Evolutionary conservation across 2,888 invertebrate species (phyloP).

Genomic region (Drosophila leonis): DNA sequence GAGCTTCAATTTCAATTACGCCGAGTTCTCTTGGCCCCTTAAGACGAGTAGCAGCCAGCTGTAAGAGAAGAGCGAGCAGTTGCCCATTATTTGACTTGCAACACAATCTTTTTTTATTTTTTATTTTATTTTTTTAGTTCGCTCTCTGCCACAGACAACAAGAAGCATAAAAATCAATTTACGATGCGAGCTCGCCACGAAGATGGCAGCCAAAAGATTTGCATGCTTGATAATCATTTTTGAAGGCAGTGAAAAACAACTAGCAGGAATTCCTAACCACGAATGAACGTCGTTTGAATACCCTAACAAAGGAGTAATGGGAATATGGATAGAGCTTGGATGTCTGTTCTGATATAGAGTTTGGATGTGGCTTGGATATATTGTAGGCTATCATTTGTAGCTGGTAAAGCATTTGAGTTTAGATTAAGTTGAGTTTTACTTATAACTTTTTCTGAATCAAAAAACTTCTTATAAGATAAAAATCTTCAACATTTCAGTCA

Average conservation of each 20-base stretch:
- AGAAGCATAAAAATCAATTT: conserved; percentile 79
- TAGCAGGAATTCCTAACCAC: background rate
- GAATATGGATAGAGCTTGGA: background rate
- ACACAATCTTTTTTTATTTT: conserved; percentile 3
- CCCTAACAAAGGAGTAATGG: conserved; percentile 3
- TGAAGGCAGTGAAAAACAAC: conserved; percentile 35
- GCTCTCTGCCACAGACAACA: conserved; percentile 48
- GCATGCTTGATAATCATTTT: conserved; percentile 83
- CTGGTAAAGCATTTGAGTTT: too few relatives aligned
- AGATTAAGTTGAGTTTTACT: too few relatives aligned
- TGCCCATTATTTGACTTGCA: conserved; percentile 46
- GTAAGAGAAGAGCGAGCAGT: conserved; percentile 30
- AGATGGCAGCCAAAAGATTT: conserved; percentile 70
- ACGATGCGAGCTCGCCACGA: conserved; percentile 69
- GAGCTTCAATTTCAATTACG: conserved; percentile 63
- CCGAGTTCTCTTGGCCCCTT: conserved; percentile 52
- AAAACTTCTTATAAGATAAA: too few relatives aligned
- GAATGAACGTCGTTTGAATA: background rate
- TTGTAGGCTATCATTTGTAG: too few relatives aligned
- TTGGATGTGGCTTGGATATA: background rate
- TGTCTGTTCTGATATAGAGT: background rate
- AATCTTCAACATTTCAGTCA: too few relatives aligned
- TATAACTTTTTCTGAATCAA: too few relatives aligned
- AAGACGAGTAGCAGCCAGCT: conserved; percentile 75
- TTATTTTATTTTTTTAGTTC: background rate